Conservation (phyloP, 2,888 invertebrate species). For the Thera obeliscata region DNA sequence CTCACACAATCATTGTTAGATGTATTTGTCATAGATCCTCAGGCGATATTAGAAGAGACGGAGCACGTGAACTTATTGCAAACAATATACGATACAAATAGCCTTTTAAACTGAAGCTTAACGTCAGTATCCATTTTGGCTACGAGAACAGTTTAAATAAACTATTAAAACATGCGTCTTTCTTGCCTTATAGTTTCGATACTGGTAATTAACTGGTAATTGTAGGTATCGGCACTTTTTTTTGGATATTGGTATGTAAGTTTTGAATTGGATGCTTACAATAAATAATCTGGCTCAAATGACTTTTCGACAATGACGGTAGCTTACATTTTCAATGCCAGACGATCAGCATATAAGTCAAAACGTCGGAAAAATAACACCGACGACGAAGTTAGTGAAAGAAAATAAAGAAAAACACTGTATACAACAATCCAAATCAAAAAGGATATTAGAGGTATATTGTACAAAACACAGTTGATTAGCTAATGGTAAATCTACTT, state of each 20-base stretch:
- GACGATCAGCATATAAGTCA: too few relatives aligned
- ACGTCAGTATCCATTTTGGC: background rate
- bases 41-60: slow-evolving; percentile 44
- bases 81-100: slow-evolving; percentile 10
- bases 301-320: too few relatives aligned
- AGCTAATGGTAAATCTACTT: slow-evolving; percentile 10
- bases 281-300: too few relatives aligned
- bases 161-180: too few relatives aligned
- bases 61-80: slow-evolving; percentile 18
- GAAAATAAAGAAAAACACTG: background rate
- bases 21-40: slow-evolving; percentile 48
- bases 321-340: too few relatives aligned
- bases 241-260: background rate
- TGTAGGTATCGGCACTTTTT: background rate
- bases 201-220: too few relatives aligned
- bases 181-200: too few relatives aligned
- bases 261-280: too few relatives aligned
- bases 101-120: slow-evolving; percentile 50
- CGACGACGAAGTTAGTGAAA: too few relatives aligned
- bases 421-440: slow-evolving; percentile 22
- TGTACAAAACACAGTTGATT: background rate
- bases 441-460: background rate
- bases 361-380: too few relatives aligned
- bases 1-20: slow-evolving; percentile 28
- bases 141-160: background rate